Evolutionary conservation across 2,797 vertebrate genomes (phyloP).

Genomic region (Psittacula derbiana): DNA sequence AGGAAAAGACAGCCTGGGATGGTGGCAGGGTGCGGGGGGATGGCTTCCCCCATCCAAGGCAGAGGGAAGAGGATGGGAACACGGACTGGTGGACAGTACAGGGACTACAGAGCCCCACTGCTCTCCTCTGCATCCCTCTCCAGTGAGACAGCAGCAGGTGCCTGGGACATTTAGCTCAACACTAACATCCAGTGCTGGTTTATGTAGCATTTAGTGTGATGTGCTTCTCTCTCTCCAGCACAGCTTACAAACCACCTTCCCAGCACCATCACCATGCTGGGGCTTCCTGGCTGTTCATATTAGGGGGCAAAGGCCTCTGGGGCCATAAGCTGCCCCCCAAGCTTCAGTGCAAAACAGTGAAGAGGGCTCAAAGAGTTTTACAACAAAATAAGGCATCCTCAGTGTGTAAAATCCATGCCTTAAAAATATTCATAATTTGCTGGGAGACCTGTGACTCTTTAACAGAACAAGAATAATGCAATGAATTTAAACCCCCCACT

Average conservation of each 20-base stretch:
- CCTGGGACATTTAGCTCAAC: background rate
- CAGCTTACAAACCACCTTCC: background rate
- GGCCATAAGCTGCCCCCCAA: rapidly evolving
- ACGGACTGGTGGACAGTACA: background rate
- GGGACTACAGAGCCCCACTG: background rate
- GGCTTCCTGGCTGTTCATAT: background rate
- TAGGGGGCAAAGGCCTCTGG: background rate
- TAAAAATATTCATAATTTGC: background rate
- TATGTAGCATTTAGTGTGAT: background rate
- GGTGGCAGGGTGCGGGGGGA: background rate
- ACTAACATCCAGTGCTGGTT: rapidly evolving
- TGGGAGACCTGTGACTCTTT: background rate
- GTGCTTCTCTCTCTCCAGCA: background rate
- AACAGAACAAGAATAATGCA: background rate
- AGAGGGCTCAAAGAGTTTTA: background rate
- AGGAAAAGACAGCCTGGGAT: background rate
- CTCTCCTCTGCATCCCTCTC: background rate
- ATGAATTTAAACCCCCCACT: background rate
- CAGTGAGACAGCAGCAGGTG: background rate
- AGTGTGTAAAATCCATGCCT: background rate
- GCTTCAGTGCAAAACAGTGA: background rate
- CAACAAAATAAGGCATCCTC: background rate
- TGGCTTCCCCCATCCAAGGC: background rate
- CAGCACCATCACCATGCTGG: rapidly evolving
- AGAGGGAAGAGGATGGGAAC: background rate